Percentiles rank a stretch among this genome's conserved stretches.
phyloP scores from a whole-genome alignment of 2,888 invertebrate species.

The Fabriciana adippe region DNA sequence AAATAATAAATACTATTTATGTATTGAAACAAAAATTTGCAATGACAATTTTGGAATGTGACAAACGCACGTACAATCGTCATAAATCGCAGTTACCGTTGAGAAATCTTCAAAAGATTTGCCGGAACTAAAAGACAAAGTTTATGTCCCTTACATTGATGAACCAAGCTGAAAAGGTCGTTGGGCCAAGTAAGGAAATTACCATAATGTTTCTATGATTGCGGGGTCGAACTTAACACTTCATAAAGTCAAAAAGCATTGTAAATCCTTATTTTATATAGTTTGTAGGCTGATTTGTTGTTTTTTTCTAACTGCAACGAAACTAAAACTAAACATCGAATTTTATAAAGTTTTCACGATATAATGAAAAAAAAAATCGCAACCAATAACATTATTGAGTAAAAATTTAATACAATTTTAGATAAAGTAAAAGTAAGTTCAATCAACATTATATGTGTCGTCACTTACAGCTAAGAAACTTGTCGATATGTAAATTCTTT shows the following conservation, averaged over 20 bases:
- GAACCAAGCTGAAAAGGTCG: slow-evolving; percentile 58
- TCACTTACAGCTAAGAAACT: background rate
- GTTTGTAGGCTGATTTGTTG: background rate
- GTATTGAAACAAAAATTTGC: slow-evolving; percentile 34
- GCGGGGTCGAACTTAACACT: slow-evolving; percentile 40
- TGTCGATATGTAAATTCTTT: slow-evolving; percentile 2
- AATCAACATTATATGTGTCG: background rate
- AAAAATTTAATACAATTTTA: no score
- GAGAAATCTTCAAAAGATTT: slow-evolving; percentile 56
- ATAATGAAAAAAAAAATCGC: no score
- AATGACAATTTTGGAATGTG: slow-evolving; percentile 50
- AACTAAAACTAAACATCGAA: no score
- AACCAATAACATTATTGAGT: no score
- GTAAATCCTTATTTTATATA: slow-evolving; percentile 26
- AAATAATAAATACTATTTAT: background rate
- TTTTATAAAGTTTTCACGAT: no score
- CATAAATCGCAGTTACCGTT: slow-evolving; percentile 55
- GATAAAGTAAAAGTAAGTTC: no score
- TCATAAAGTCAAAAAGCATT: slow-evolving; percentile 27
- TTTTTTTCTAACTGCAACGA: no score
- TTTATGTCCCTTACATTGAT: slow-evolving; percentile 74
- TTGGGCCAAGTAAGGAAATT: slow-evolving; percentile 41
- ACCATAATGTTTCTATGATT: slow-evolving; percentile 35
- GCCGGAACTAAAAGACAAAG: slow-evolving; percentile 61
- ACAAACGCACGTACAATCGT: slow-evolving; percentile 57